phyloP scores from a whole-genome alignment of 2,113 vertebrate genomes.

The Oryzias celebensis region DNA sequence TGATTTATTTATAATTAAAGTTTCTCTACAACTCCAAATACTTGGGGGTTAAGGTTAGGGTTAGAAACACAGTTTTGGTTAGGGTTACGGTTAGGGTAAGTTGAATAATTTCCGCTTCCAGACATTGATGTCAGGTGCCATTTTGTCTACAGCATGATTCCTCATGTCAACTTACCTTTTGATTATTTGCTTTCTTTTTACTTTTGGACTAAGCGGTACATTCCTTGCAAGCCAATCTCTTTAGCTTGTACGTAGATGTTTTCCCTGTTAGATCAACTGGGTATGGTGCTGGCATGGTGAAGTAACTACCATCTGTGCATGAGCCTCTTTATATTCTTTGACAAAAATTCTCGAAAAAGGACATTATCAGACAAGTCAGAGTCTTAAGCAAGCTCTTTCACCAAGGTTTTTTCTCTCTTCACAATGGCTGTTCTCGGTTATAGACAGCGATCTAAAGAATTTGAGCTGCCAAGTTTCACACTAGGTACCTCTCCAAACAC shows the following conservation, averaged over 20 bases:
- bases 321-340: background rate
- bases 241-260: background rate
- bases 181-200: too few relatives aligned
- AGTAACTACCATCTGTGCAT: background rate
- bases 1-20: too few relatives aligned
- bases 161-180: too few relatives aligned
- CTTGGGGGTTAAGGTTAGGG: too few relatives aligned
- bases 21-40: too few relatives aligned
- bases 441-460: constrained; percentile 23
- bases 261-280: background rate
- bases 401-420: background rate
- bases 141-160: too few relatives aligned
- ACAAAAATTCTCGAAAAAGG: background rate
- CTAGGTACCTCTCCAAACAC: constrained; percentile 2
- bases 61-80: too few relatives aligned
- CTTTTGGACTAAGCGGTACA: background rate
- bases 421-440: background rate
- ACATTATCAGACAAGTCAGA: background rate
- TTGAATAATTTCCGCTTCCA: too few relatives aligned
- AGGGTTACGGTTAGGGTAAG: too few relatives aligned
- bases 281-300: background rate
- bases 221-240: background rate
- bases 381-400: background rate
- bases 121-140: too few relatives aligned
- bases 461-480: constrained; percentile 21